Percentiles rank a stretch among this genome's conserved stretches.
These are phyloP conservation scores for Limnephilus auricula DNA, from an alignment of 2,888 invertebrate species.

Conservation along the genomic window DNA sequence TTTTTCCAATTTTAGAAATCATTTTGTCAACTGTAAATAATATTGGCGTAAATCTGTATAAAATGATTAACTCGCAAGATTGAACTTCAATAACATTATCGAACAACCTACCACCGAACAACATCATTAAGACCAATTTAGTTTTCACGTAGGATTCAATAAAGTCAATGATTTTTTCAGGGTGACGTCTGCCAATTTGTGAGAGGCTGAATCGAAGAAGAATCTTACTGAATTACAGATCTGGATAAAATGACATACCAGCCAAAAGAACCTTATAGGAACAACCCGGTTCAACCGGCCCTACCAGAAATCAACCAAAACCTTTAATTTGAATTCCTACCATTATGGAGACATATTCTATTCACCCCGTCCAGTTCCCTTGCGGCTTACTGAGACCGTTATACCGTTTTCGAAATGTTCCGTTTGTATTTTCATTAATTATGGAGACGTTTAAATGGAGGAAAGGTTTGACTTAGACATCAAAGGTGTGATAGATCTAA, in stretches of 20 bases:
- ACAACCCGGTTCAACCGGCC: background rate
- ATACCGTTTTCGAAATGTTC: background rate
- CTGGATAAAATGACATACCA: background rate
- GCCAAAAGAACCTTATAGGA: background rate
- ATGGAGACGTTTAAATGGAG: slow-evolving; percentile 17
- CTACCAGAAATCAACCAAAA: background rate
- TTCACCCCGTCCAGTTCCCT: background rate
- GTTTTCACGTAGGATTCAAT: too few relatives aligned
- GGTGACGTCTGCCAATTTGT: background rate
- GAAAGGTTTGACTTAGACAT: background rate
- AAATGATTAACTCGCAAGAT: too few relatives aligned
- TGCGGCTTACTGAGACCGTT: background rate
- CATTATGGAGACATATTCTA: background rate
- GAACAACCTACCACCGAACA: too few relatives aligned
- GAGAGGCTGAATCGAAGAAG: background rate
- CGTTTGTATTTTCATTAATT: background rate
- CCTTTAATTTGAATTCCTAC: background rate
- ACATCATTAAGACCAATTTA: too few relatives aligned
- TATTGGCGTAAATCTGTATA: too few relatives aligned
- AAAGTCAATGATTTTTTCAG: too few relatives aligned
- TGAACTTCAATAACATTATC: too few relatives aligned
- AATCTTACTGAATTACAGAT: background rate
- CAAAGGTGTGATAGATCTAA: background rate
- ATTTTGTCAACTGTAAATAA: too few relatives aligned
- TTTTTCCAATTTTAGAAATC: too few relatives aligned